These are phyloP conservation scores for Xenus cinereus DNA, from an alignment of 2,113 vertebrate species.

Conservation along the genomic window DNA sequence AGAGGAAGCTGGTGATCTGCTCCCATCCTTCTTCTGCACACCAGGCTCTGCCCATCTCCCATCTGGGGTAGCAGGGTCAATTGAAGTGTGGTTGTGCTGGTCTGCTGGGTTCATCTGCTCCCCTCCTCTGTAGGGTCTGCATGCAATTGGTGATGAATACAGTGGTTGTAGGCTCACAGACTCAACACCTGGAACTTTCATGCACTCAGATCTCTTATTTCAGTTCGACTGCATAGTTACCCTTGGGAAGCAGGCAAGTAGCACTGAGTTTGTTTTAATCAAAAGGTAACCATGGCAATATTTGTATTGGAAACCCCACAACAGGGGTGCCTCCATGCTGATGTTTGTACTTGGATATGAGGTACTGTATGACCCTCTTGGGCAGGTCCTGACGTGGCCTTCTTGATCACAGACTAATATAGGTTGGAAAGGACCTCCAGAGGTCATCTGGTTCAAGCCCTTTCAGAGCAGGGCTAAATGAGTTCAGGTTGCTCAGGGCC, in stretches of 20 bases:
- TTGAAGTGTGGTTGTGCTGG: background rate
- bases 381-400: background rate
- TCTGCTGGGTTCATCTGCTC: background rate
- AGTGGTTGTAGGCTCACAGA: background rate
- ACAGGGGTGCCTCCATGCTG: background rate
- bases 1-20: background rate
- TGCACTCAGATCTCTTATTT: background rate
- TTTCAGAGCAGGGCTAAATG: background rate
- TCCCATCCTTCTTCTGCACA: background rate
- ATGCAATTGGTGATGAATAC: background rate
- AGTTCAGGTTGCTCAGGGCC: background rate
- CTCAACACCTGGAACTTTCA: background rate
- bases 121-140: background rate
- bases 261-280: background rate
- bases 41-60: background rate
- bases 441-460: background rate
- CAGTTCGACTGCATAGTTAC: background rate
- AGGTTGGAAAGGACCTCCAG: background rate
- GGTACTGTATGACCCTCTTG: background rate
- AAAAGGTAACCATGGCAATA: background rate
- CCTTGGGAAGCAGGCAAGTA: background rate
- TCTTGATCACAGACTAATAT: background rate
- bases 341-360: background rate
- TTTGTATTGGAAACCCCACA: slow-evolving; percentile 41
- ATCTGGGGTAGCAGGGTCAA: background rate